Percentiles rank a stretch among this genome's conserved stretches.
Evolutionary conservation across 2,888 invertebrate species (phyloP).

Genomic region (Ischnus inquisitorius): DNA sequence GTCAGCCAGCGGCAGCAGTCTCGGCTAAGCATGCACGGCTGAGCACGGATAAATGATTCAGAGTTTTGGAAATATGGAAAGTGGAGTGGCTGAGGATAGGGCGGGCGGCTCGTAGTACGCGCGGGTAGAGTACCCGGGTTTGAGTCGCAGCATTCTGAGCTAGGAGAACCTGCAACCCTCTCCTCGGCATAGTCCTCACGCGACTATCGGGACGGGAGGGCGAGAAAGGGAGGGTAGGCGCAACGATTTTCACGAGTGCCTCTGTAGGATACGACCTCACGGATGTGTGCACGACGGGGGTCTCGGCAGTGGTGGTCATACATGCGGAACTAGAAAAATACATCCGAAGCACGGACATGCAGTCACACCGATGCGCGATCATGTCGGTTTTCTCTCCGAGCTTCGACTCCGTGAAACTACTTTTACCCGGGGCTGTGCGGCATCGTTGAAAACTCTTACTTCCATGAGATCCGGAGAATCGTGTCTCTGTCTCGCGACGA

Average conservation of each 20-base stretch:
- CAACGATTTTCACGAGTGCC: slow-evolving; percentile 73
- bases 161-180: slow-evolving; percentile 17
- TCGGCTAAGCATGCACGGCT: slow-evolving; percentile 78
- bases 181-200: slow-evolving; percentile 34
- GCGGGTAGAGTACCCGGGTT: slow-evolving; percentile 18
- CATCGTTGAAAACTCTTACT: slow-evolving; percentile 59
- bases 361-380: slow-evolving; percentile 7
- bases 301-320: slow-evolving; percentile 65
- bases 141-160: slow-evolving; percentile 8
- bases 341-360: slow-evolving; percentile 26
- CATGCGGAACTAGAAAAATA: slow-evolving; percentile 54
- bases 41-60: slow-evolving; percentile 82
- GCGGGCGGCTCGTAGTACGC: slow-evolving; percentile 30
- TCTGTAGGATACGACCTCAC: slow-evolving; percentile 70
- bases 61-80: slow-evolving; percentile 82
- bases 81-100: slow-evolving; percentile 75
- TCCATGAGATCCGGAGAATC: slow-evolving; percentile 43
- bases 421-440: slow-evolving; percentile 15
- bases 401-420: slow-evolving; percentile 1
- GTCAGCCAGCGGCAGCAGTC: slow-evolving; percentile 39
- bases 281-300: slow-evolving; percentile 66
- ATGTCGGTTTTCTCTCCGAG: slow-evolving; percentile 7
- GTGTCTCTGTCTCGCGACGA: slow-evolving; percentile 44
- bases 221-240: slow-evolving; percentile 68
- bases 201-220: slow-evolving; percentile 60